These are phyloP conservation scores for Laothoe populi DNA, from an alignment of 2,888 invertebrate genomes.

Conservation along the genomic window DNA sequence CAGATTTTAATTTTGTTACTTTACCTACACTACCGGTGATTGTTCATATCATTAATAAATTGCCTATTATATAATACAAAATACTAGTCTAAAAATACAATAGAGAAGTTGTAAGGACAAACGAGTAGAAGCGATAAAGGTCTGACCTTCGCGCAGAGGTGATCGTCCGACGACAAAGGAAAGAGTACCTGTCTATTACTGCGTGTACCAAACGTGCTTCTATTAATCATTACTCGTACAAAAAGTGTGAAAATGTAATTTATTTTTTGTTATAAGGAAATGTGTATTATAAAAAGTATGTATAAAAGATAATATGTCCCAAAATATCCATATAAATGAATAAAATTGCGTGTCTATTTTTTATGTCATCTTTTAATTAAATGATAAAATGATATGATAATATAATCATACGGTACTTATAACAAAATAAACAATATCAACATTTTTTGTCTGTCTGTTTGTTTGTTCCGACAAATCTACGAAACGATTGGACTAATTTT, in stretches of 20 bases:
- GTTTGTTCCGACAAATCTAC: too few species aligned
- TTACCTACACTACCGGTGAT: too few species aligned
- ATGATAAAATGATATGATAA: too few species aligned
- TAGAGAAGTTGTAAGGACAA: slow-evolving; percentile 39
- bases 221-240: slow-evolving; percentile 44
- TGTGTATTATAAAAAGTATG: background rate
- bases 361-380: too few species aligned
- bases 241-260: slow-evolving; percentile 36
- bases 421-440: too few species aligned
- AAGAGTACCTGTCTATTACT: slow-evolving; percentile 42
- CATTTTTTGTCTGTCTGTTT: too few species aligned
- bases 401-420: too few species aligned
- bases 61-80: background rate
- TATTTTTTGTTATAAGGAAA: slow-evolving; percentile 21
- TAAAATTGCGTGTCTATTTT: too few species aligned
- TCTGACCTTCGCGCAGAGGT: slow-evolving; percentile 57
- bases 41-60: too few species aligned
- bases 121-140: slow-evolving; percentile 44
- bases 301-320: slow-evolving; percentile 11
- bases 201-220: slow-evolving; percentile 35
- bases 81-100: background rate
- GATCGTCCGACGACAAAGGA: slow-evolving; percentile 62
- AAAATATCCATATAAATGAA: too few species aligned
- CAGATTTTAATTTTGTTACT: too few species aligned
- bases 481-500: too few species aligned